Evolutionary conservation across 2,797 vertebrate genomes (phyloP).

Genomic region (Platalea minor): DNA sequence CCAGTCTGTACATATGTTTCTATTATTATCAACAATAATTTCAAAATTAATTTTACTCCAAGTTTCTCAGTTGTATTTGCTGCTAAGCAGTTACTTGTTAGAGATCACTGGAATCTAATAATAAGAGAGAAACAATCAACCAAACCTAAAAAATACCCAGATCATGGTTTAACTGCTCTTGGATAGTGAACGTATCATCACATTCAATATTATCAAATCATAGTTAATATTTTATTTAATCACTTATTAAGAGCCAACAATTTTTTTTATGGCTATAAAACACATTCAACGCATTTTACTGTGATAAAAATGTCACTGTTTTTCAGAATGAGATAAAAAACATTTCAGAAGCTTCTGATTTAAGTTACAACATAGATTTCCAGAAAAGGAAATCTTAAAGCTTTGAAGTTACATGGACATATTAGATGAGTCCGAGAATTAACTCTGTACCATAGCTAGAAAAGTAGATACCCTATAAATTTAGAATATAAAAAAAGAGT

Average conservation of each 20-base stretch:
- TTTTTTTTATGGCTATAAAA: not conserved
- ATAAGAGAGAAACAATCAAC: not conserved
- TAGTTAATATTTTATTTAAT: not conserved
- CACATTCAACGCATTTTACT: not conserved
- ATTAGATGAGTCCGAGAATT: not conserved
- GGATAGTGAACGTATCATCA: not conserved
- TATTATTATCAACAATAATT: not conserved
- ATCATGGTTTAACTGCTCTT: not conserved
- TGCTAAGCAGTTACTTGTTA: not conserved
- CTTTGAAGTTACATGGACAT: not conserved
- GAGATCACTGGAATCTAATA: not conserved
- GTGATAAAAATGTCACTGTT: not conserved
- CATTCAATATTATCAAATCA: not conserved
- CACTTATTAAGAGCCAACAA: not conserved
- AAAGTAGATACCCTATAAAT: not conserved
- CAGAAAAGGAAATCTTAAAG: not conserved
- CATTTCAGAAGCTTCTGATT: not conserved
- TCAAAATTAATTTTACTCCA: not conserved
- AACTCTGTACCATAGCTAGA: not conserved
- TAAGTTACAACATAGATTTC: not conserved
- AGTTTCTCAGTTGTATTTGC: not conserved
- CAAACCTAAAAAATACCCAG: not conserved
- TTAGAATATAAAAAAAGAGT: not conserved
- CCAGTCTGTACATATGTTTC: not conserved
- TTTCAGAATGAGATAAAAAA: not conserved